phyloP scores from a whole-genome alignment of 2,113 vertebrate genomes.

The Plotosus lineatus region DNA sequence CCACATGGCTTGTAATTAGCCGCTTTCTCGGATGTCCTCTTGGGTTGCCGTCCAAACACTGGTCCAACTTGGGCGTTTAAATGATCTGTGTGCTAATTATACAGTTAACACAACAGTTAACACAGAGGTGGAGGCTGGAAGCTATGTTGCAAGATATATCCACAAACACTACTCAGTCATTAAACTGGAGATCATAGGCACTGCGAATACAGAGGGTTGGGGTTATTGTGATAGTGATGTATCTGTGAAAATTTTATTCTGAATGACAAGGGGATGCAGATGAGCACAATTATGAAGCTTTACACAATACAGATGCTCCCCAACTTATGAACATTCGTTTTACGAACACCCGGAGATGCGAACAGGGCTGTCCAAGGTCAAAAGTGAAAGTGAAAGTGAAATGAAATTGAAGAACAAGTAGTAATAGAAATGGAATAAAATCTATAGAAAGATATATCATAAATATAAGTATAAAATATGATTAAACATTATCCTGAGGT shows the following conservation, averaged over 20 bases:
- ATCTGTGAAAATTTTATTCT: not conserved
- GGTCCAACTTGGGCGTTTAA: conserved; percentile 40
- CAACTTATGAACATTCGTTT: not conserved
- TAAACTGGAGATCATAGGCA: not conserved
- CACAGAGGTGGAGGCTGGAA: conserved; percentile 28
- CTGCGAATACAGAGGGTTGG: not conserved
- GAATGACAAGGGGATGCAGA: not conserved
- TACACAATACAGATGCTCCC: not conserved
- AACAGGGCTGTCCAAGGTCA: no score
- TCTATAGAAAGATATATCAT: no score
- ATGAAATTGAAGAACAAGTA: no score
- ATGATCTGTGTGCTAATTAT: conserved; percentile 51
- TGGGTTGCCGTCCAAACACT: conserved; percentile 47
- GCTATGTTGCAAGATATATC: conserved; percentile 23
- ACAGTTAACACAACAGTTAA: conserved; percentile 49
- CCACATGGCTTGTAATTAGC: conserved; percentile 53
- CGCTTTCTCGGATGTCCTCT: conserved; percentile 43
- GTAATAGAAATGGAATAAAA: no score
- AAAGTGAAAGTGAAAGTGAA: no score
- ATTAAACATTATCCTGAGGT: no score
- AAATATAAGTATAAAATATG: no score
- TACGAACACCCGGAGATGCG: no score
- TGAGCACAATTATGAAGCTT: not conserved
- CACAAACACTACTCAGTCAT: conserved; percentile 19
- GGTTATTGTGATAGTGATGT: not conserved